A percentile compares a stretch with the other conserved stretches of the same genome.
Conservation (phyloP, 1,140 invertebrate genomes). For the Drosophila seguyi region DNA sequence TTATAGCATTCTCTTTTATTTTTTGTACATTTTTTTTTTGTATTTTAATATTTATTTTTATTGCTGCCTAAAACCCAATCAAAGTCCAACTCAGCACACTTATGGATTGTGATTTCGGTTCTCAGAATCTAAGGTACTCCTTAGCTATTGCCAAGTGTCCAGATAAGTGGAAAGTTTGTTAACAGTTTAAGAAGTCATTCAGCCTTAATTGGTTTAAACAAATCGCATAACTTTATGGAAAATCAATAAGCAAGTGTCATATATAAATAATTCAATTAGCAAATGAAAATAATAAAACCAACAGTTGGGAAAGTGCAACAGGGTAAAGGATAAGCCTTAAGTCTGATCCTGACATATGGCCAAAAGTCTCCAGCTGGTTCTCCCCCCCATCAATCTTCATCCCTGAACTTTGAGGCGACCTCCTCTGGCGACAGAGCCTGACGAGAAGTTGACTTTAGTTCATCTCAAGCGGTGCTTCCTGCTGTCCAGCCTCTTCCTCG, state of each 20-base stretch:
- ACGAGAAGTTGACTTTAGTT: slow-evolving; percentile 15
- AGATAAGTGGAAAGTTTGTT: slow-evolving; percentile 5
- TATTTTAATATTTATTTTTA: neutral
- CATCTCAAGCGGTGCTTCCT: neutral
- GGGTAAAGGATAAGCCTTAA: neutral
- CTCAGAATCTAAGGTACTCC: neutral
- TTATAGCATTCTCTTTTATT: no score
- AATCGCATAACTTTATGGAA: neutral
- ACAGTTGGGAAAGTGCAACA: neutral
- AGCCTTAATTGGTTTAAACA: slow-evolving; percentile 11
- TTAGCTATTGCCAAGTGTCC: neutral
- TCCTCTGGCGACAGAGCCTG: slow-evolving; percentile 24
- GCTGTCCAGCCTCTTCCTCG: neutral
- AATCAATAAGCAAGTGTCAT: neutral
- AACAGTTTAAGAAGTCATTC: slow-evolving; percentile 7
- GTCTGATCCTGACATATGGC: slow-evolving; percentile 4
- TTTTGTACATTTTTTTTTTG: neutral
- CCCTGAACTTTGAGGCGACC: slow-evolving; percentile 18
- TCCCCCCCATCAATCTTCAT: slow-evolving; percentile 27
- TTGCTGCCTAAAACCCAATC: neutral
- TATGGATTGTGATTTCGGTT: slow-evolving; percentile 10
- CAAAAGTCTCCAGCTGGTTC: slow-evolving; percentile 12
- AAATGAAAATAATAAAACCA: neutral
- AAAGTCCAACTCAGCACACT: slow-evolving; percentile 13
- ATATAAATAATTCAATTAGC: neutral